Evolutionary conservation across 2,888 invertebrate species (phyloP).

Genomic region (Scrobipalpa atriplicella): DNA sequence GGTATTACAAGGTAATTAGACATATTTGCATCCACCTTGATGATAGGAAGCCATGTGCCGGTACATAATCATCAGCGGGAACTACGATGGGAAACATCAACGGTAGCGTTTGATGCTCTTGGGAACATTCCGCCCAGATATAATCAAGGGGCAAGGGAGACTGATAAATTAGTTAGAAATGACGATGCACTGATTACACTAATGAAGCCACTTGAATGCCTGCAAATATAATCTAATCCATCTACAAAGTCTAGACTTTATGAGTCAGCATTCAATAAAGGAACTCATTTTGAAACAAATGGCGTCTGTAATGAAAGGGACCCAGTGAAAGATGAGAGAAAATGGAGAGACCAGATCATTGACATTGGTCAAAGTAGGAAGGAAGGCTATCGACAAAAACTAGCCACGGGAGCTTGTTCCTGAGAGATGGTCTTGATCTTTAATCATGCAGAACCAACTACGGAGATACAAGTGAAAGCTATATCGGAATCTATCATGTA

Average conservation of each 20-base stretch:
- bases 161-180: slow-evolving; percentile 62
- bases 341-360: slow-evolving; percentile 24
- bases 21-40: slow-evolving; percentile 11
- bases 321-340: not conserved
- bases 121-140: slow-evolving; percentile 67
- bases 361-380: slow-evolving; percentile 23
- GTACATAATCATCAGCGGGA: slow-evolving; percentile 39
- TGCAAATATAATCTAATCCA: slow-evolving; percentile 21
- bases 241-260: not conserved
- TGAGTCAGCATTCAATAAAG: not conserved
- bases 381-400: slow-evolving; percentile 19
- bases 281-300: slow-evolving; percentile 21
- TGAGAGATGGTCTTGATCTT: slow-evolving; percentile 12
- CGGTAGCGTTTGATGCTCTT: slow-evolving; percentile 52
- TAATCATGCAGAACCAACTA: slow-evolving; percentile 27
- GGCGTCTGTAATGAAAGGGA: slow-evolving; percentile 13
- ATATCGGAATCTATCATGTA: slow-evolving; percentile 32
- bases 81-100: slow-evolving; percentile 60
- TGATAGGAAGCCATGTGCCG: slow-evolving; percentile 11
- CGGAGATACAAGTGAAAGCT: slow-evolving; percentile 43
- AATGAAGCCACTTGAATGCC: slow-evolving; percentile 43
- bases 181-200: slow-evolving; percentile 53
- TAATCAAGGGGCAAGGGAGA: slow-evolving; percentile 61
- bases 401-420: slow-evolving; percentile 21
- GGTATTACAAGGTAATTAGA: slow-evolving; percentile 8